Evolutionary conservation across 2,113 vertebrate genomes (phyloP), one percentile per base, ranked within the genome.

Genomic region (Hymenochirus boettgeri): DNA sequence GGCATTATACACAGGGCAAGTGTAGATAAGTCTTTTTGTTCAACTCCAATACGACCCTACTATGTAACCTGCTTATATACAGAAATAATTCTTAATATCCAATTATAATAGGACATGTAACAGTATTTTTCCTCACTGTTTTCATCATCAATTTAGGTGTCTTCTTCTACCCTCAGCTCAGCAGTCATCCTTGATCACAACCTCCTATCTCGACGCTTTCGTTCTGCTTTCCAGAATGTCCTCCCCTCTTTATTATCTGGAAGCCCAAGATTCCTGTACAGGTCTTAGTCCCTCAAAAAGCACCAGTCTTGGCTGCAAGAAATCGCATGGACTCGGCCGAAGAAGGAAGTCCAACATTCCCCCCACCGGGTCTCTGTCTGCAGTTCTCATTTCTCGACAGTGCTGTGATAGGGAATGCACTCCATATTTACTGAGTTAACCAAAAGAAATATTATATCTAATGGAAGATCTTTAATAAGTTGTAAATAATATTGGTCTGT

Each of bases 151-250:
- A 0, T 67, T 35, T 67, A 90, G 88, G 88, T 59, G 79, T 89
- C 61, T 85, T 88, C 73, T 90, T 90, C 76, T 90, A 90, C 22
- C 22, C 70, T 90, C 67, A 90, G 88, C 72, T 86, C 88, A 27
- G 88, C 86, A 0, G 82, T 85, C 27, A 86, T 86, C 50, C 77
- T 89, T 24, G 88, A 90, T 71, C 90, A 90, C 71, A 85, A 90
- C 47, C 71, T 89, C 2, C 18, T 90, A 54, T 90, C 88, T 21
- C 74, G 57, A 37, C 86, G 81, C 29, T 90, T 90, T 80, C 81
- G 78, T 25, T 62, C 69, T 31, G 86, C 86, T 2, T 89, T 90
- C 57, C 53, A 71, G 59, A 79, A 72, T 2, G 75, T 87, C 17
- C 61, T 84, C 52, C 75, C 75, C 63, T 65, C 55, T 80, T 79